Conservation (phyloP, 2,113 vertebrate genomes). For the Sclerurus mexicanus region DNA sequence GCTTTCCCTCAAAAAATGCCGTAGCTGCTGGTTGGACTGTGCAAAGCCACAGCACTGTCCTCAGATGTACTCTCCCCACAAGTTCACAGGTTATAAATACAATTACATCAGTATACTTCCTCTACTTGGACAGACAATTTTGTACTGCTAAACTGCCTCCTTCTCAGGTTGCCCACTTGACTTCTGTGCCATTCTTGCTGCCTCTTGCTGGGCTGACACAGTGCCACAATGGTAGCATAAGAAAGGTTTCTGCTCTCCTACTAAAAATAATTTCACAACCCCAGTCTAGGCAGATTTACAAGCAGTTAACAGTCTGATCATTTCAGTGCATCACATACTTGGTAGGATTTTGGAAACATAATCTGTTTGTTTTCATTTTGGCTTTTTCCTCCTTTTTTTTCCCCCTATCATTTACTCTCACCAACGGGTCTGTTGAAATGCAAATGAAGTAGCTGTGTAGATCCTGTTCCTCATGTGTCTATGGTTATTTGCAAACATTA, state of each 20-base stretch:
- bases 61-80: background rate
- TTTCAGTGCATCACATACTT: background rate
- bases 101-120: background rate
- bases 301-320: constrained; percentile 36
- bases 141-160: background rate
- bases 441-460: constrained; percentile 51
- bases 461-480: constrained; percentile 59
- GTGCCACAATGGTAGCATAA: constrained; percentile 11
- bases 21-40: background rate
- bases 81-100: constrained; percentile 11
- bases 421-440: background rate
- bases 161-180: constrained; percentile 12
- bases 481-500: constrained; percentile 71
- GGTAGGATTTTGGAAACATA: constrained; percentile 16
- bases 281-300: constrained; percentile 37
- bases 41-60: background rate
- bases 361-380: constrained; percentile 24
- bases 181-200: background rate
- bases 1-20: background rate
- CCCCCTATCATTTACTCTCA: background rate
- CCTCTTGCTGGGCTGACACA: background rate
- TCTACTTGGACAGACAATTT: background rate
- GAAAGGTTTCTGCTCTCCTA: background rate
- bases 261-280: background rate
- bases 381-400: background rate